A percentile compares a stretch with the other conserved stretches of the same genome.
phyloP scores from a whole-genome alignment of 1,140 invertebrate genomes.

The Musca domestica region DNA sequence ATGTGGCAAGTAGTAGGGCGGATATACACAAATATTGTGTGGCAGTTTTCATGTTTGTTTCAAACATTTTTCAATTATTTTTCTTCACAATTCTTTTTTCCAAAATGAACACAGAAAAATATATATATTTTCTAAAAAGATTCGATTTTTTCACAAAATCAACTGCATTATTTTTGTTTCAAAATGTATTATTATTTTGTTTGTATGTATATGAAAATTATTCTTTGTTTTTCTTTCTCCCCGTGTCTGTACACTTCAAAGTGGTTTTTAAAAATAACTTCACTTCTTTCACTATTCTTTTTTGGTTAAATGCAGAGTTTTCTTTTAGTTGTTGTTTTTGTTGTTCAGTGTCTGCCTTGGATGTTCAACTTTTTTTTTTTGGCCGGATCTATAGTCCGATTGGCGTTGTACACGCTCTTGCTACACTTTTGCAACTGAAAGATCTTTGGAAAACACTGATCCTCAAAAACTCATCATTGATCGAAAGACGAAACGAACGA shows the following conservation, averaged over 20 bases:
- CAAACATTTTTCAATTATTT: slow-evolving; percentile 18
- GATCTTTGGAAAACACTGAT: background rate
- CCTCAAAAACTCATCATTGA: slow-evolving; percentile 11
- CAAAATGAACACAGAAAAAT: background rate
- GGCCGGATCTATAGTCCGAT: slow-evolving; percentile 16
- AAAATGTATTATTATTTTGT: no score
- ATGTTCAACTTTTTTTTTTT: background rate
- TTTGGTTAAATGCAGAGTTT: no score
- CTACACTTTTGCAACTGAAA: slow-evolving; percentile 27
- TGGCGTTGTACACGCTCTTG: slow-evolving; percentile 21
- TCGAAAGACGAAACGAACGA: background rate
- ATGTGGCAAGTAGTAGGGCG: slow-evolving; percentile 23
- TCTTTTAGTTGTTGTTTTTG: no score
- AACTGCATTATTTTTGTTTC: slow-evolving; percentile 13
- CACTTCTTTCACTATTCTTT: background rate
- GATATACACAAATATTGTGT: slow-evolving; percentile 33
- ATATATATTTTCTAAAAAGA: background rate
- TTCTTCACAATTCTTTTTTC: background rate
- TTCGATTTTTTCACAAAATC: background rate
- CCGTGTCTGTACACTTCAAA: background rate
- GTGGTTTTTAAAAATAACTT: slow-evolving; percentile 29
- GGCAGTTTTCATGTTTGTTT: slow-evolving; percentile 33
- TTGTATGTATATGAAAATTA: slow-evolving; percentile 5
- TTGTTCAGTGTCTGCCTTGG: background rate
- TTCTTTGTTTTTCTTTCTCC: background rate